Percentiles rank a stretch among this genome's conserved stretches.
These are phyloP conservation scores for Polyergus mexicanus DNA, from an alignment of 1,140 invertebrate genomes.

Conservation along the genomic window DNA sequence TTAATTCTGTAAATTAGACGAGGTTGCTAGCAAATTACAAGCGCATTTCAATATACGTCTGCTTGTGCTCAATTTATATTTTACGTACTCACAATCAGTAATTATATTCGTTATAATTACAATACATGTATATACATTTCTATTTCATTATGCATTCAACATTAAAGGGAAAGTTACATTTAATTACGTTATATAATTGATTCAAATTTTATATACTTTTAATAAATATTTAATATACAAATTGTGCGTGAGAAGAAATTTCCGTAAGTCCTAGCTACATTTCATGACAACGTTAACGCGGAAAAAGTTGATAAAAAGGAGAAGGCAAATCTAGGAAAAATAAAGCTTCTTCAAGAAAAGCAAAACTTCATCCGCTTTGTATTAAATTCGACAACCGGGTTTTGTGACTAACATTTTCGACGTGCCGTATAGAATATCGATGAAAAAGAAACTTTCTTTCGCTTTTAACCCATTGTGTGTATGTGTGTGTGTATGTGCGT, in stretches of 20 bases:
- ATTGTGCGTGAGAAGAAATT: neutral
- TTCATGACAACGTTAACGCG: neutral
- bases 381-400: constrained; percentile 52
- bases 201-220: too few species aligned
- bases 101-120: neutral
- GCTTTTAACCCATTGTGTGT: constrained; percentile 62
- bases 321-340: neutral
- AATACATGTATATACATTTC: neutral
- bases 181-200: too few species aligned
- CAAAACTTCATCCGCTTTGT: neutral
- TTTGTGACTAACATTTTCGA: constrained; percentile 66
- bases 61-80: constrained; percentile 21
- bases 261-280: neutral
- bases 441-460: constrained; percentile 65
- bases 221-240: neutral
- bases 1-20: constrained; percentile 26
- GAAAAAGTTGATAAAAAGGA: neutral
- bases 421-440: constrained; percentile 77
- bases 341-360: neutral
- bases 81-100: neutral
- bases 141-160: constrained; percentile 5
- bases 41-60: constrained; percentile 1
- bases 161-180: neutral
- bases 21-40: constrained; percentile 1
- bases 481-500: neutral